phyloP scores from a whole-genome alignment of 2,113 vertebrate genomes.

The Vireo altiloquus region DNA sequence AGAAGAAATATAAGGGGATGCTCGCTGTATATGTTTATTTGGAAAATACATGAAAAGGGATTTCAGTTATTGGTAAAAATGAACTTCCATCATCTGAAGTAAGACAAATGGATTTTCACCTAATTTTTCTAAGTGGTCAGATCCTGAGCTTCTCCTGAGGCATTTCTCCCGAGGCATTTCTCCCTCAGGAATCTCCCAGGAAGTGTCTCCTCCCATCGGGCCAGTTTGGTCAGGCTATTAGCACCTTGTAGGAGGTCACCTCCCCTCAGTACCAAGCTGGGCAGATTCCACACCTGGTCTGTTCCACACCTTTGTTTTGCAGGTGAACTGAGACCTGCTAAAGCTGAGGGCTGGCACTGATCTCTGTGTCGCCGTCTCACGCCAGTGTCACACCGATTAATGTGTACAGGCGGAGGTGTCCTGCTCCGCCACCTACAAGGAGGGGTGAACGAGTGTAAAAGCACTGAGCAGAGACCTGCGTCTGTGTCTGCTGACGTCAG shows the following conservation, averaged over 20 bases:
- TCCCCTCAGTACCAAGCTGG: neutral
- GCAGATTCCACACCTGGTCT: neutral
- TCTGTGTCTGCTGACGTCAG: neutral
- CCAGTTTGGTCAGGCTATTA: neutral
- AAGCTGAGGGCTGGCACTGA: neutral
- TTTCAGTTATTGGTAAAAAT: neutral
- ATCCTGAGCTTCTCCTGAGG: neutral
- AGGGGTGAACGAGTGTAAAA: rapidly evolving
- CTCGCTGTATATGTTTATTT: neutral
- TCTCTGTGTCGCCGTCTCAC: neutral
- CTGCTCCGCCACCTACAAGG: neutral
- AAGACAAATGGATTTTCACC: neutral
- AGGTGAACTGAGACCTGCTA: neutral
- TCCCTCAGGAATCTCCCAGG: neutral
- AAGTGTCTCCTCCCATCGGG: neutral
- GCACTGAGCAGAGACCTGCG: rapidly evolving
- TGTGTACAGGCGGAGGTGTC: rapidly evolving
- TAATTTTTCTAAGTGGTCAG: neutral
- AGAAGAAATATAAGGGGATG: neutral
- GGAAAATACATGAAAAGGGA: neutral
- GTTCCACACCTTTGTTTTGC: neutral
- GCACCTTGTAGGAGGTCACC: neutral
- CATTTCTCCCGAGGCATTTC: neutral
- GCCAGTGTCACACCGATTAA: rapidly evolving
- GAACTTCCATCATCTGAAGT: neutral